Base-by-base conservation (phyloP, 2,113 vertebrate genomes). In the Calonectris borealis region DNA sequence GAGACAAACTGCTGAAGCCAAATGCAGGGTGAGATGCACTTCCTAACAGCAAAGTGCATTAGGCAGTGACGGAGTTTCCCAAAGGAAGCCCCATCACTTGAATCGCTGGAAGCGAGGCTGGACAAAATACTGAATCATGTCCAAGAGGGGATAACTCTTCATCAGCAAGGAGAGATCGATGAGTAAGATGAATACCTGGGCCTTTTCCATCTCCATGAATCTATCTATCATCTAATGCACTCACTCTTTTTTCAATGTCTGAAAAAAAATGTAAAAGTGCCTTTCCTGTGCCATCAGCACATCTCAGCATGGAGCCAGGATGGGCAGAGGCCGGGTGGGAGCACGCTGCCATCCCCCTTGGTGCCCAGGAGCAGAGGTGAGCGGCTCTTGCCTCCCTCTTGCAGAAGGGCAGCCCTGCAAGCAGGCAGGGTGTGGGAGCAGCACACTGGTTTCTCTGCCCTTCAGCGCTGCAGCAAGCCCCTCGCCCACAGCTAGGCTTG, bases 1-100 rank as follows among this genome's bases (percentile, higher is more conserved):
- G 61, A 89, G 51, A 48, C 2, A 11, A 92, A 76, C 36, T 76
- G 20, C 38, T 94, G 51, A 83, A 96, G 75, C 70, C 78, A 85
- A 96, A 90, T 62, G 55, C 64, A 90, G 62, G 32, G 58, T 3
- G 9, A 86, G 82, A 85, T 85, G 81, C 46, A 13, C 42, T 88
- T 94, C 38, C 34, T 79, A 94, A 93, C 32, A 88, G 73, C 38
- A 85, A 92, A 93, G 48, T 70, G 81, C 93, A 91, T 94, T 96
- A 90, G 62, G 32, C 68, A 81, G 62, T 77, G 84, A 62, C 0
- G 6, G 77, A 90, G 71, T 81, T 94, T 97, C 93, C 87, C 86
- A 94, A 58, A 94, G 94, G 94, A 96, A 91, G 87, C 34, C 81
- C 24, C 73, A 83, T 96, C 89, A 93, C n/a, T 90, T 90, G 89